Evolutionary conservation across 2,888 invertebrate species (phyloP).

Genomic region (Nymphalis urticae): DNA sequence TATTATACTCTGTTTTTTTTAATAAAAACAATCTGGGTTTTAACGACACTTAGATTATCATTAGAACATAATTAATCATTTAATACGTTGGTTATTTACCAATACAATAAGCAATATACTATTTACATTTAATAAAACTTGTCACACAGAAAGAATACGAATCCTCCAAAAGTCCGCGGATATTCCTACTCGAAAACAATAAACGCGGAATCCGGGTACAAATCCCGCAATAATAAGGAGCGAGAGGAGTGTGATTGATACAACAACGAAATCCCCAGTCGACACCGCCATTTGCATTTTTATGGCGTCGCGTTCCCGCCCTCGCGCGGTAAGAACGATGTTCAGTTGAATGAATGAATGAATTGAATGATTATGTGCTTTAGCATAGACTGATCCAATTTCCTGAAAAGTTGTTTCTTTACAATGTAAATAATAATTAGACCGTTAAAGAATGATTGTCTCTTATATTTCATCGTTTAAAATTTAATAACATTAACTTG

Average conservation of each 20-base stretch:
- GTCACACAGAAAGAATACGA: constrained; percentile 32
- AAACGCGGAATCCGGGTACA: constrained; percentile 56
- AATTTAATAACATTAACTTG: too few species aligned
- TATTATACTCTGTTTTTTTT: too few species aligned
- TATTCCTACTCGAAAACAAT: constrained; percentile 57
- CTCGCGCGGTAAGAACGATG: constrained; percentile 18
- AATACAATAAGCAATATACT: neutral
- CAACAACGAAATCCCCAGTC: constrained; percentile 75
- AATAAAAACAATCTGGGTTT: too few species aligned
- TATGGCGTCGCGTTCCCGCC: constrained; percentile 56
- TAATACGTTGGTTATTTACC: neutral
- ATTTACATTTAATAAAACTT: constrained; percentile 15
- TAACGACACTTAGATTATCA: neutral
- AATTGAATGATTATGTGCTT: constrained; percentile 31
- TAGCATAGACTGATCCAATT: constrained; percentile 6
- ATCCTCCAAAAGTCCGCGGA: constrained; percentile 40
- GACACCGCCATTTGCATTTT: constrained; percentile 83
- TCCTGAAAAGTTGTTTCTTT: neutral
- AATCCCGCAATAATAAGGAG: constrained; percentile 72
- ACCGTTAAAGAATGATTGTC: too few species aligned
- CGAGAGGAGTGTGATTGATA: constrained; percentile 70
- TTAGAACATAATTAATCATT: neutral
- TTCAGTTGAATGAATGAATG: constrained; percentile 24
- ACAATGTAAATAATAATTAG: too few species aligned
- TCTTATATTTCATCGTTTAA: too few species aligned